These are phyloP conservation scores for Fulmarus glacialis DNA, from an alignment of 2,113 vertebrate genomes.

Conservation along the genomic window DNA sequence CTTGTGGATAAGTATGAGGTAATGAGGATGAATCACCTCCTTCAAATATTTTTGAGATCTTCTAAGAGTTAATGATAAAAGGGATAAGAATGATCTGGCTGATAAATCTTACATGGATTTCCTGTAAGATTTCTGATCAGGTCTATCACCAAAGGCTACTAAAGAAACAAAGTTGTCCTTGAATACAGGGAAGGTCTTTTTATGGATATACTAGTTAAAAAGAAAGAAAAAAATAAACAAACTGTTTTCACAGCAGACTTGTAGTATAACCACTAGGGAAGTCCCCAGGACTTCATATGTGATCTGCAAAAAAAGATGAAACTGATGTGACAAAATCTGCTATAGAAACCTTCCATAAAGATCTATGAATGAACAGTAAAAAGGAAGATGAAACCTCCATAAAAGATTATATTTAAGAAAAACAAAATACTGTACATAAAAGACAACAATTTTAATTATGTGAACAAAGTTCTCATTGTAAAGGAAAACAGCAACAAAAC, in stretches of 20 bases:
- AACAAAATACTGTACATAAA: not conserved
- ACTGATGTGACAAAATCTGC: not conserved
- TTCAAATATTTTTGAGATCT: not conserved
- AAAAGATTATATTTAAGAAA: not conserved
- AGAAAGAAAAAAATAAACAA: not conserved
- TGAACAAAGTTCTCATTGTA: not conserved
- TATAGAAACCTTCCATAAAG: not conserved
- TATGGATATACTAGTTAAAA: not conserved
- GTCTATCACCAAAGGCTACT: not conserved
- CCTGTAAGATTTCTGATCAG: not conserved
- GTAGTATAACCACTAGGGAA: not conserved
- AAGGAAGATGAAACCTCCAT: not conserved
- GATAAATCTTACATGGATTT: not conserved
- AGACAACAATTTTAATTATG: not conserved
- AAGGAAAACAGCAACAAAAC: not conserved
- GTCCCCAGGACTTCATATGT: not conserved
- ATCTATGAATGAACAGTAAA: not conserved
- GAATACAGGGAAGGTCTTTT: not conserved
- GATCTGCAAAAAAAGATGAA: not conserved
- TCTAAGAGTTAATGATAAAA: not conserved
- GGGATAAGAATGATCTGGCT: not conserved
- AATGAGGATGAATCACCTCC: not conserved
- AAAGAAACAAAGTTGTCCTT: not conserved
- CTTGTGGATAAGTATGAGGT: not conserved
- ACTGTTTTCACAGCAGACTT: not conserved